Base-by-base conservation (phyloP, 1,140 invertebrate genomes). In the Ceratina calcarata region DNA sequence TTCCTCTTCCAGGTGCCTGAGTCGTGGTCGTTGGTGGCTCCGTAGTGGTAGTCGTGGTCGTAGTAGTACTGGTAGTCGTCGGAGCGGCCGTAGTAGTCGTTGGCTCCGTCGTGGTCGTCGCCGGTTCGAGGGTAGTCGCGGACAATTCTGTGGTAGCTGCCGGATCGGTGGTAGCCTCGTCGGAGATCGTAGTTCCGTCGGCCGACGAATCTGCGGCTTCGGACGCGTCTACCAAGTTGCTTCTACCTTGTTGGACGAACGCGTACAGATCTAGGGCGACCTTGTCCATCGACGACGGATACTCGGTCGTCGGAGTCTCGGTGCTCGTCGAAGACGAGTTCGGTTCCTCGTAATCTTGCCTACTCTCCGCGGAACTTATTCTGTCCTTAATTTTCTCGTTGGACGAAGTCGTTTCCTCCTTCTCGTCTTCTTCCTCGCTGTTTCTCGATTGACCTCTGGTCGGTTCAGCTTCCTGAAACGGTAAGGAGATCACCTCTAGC, bases 201-300 rank as follows among this genome's bases (percentile, higher is more conserved):
- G 87, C 91, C 1, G 87, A 89, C n/a, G 87, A 88, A 51, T 87
- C 86, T 15, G 89, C 86, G 32, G 82, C 68, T 55, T 92, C 90
- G 45, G 86, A 20, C 8, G 69, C 78, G 20, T 93, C 92, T 55
- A 96, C 95, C 32, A 96, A 91, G 85, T 96, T 96, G 83, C 95
- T 96, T 60, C 96, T 95, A n/a, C 95, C 95, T 86, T 95, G 94
- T 58, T 93, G 93, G 16, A 96, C 92, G 83, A 96, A 95, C 0
- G 96, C 96, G 82, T 97, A 97, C 20, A 97, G 90, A 86, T 97
- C 96, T 18, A 97, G 92, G 16, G 96, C 96, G 0, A 96, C 96
- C 91, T 97, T 97, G 85, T 97, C 95, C 96, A 97, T 96, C 0
- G 94, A 93, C 3, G 94, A 94, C 0, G 91, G 87, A 77, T 90